Base-by-base conservation (phyloP, 1,140 invertebrate species). In the Cydia strobilella region DNA sequence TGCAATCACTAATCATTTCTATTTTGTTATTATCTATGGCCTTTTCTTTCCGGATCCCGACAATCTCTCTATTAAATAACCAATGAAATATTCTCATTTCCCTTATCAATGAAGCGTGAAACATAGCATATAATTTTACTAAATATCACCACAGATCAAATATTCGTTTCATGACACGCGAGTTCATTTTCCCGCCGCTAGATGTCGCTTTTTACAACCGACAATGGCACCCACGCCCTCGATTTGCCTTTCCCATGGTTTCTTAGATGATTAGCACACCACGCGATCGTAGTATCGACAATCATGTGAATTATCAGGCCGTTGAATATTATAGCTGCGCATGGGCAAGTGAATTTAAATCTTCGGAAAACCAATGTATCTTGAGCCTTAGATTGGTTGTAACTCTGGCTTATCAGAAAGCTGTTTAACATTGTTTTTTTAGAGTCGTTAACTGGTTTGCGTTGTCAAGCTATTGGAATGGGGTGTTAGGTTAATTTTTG, bases 141-240 rank as follows among this genome's bases (percentile, higher is more conserved):
- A 51, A 18, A 51, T 18, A 51, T 18, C 18, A 9, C 7, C 2
- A 10, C 54, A 59, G 54, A 59, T 59, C 23, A 59, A 59, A 20
- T 59, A 59, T 23, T 69, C 27, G 63, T n/a, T n/a, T 20, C 54
- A 23, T 18, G 65, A 39, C 65, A 69, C 65, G 65, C 65, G 65
- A 69, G 65, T 39, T 69, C 65, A 39, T 31, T 18, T 39, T 69
- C 65, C 65, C 35, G 65, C 6, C 65, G n/a, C n/a, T 69, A 69
- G 65, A 69, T 69, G 65, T 15, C 65, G n/a, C 4, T 69, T 69
- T 69, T 69, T 35, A 69, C 65, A 15, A 1, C 13, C 9, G 31
- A 66, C 65, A 69, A 69, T 39, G 27, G 65, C 65, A 15, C 65
- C n/a, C 65, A 69, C 65, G 65, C 65, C 65, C 65, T 31, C 65